Evolutionary conservation across 1,140 invertebrate genomes (phyloP).

Genomic region (Ips nitidus): DNA sequence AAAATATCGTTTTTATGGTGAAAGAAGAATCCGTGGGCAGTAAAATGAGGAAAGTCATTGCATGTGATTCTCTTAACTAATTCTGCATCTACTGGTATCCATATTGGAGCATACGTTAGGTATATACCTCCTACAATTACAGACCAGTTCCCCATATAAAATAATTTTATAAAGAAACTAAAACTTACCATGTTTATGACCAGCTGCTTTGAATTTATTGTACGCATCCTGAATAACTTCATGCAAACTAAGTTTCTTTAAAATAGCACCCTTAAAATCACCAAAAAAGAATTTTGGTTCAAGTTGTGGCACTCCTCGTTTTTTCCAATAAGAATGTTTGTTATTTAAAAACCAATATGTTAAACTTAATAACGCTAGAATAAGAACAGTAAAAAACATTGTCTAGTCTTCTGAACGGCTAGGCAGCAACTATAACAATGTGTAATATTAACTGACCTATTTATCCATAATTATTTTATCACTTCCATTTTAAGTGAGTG

Average conservation of each 20-base stretch:
- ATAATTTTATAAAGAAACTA: slow-evolving; percentile 1
- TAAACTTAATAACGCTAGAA: too few species aligned
- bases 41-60: slow-evolving; percentile 20
- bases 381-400: too few species aligned
- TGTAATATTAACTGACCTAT: too few species aligned
- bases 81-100: slow-evolving; percentile 12
- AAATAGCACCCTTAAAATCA: slow-evolving; percentile 17
- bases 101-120: slow-evolving; percentile 17
- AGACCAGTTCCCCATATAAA: neutral
- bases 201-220: slow-evolving; percentile 11
- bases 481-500: too few species aligned
- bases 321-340: slow-evolving; percentile 19
- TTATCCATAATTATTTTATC: too few species aligned
- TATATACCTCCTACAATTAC: slow-evolving; percentile 28
- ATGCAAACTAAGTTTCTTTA: neutral
- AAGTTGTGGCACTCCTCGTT: slow-evolving; percentile 14
- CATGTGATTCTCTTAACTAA: slow-evolving; percentile 22
- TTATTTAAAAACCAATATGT: neutral
- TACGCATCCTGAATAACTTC: slow-evolving; percentile 11
- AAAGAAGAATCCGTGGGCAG: slow-evolving; percentile 15
- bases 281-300: slow-evolving; percentile 25
- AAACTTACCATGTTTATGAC: slow-evolving; percentile 13
- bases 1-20: slow-evolving; percentile 21
- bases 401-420: too few species aligned
- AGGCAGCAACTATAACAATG: too few species aligned